Base-by-base conservation (phyloP, 2,888 invertebrate species). In the Lagria hirta region DNA sequence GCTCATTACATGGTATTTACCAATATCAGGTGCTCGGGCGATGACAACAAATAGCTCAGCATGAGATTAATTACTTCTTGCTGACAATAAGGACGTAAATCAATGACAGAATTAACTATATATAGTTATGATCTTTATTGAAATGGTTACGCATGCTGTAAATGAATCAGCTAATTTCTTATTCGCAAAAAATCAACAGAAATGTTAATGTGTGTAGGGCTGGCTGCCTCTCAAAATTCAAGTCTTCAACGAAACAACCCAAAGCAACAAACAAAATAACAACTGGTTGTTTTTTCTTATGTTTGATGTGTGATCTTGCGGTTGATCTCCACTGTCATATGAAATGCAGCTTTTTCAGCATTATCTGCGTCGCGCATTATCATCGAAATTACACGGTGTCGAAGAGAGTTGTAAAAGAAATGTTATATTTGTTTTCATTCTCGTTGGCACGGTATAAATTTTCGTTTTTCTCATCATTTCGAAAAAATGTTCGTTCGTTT, bases 391-490 rank as follows among this genome's bases (percentile, higher is more conserved):
- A 60, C 60, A 56, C 52, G 55, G 61, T 64, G 64, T 62, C 57
- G 61, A 55, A 58, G 58, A 55, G 55, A 56, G 57, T 55, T 55
- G 56, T 58, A 60, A 62, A 65, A 65, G 63, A 65, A 63, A 62
- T 58, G 60, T 60, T 63, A 62, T 63, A 58, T 62, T 63, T 64
- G 61, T 62, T 65, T 62, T 64, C 64, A 61, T 64, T 61, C 62
- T 49, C 61, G 62, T 66, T 67, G 66, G 63, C 66, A 66, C 65
- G 63, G 65, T 60, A 65, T 65, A 67, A 66, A 65, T 65, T 61
- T 58, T 47, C 55, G 52, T 58, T 63, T 64, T 62, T 56, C 55
- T 54, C 43, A 47, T 32, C 35, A 28, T 34, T 4, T 5, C 36
- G 47, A 59, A 59, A 60, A 61, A 59, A 59, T 51, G 43, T 43